Evolutionary conservation across 2,797 vertebrate genomes (phyloP), one percentile per base, ranked within the genome.

Genomic region (Schizopygopsis malacanthus): DNA sequence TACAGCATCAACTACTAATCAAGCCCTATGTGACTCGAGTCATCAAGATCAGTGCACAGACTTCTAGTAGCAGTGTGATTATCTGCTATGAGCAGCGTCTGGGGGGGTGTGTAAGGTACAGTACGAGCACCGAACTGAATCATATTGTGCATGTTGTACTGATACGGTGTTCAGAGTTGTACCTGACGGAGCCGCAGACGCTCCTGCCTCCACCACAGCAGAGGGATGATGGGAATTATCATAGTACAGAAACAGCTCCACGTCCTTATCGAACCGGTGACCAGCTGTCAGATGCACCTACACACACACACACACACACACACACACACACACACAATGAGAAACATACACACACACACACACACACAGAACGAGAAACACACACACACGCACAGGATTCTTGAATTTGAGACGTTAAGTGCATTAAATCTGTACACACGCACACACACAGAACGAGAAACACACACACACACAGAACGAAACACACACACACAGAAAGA

Each of bases 171-270:
- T 33, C 61, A 33, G 25, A 11, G 10, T 0, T 70, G 1, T 83
- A 97, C 96, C 96, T 89, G 93, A 37, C 41, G 91, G 52, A 13
- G 90, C 90, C 33, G 89, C 90, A 9, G 92, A 77, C 81, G 88
- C 88, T 83, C 93, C 94, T 75, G 89, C 89, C 91, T 97, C 97
- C 89, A 97, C 92, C 75, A 95, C 87, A 67, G 95, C 95, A 52
- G 93, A 93, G 85, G 96, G 96, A 75, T 90, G 90, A 80, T 96
- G 95, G 77, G 94, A 88, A 0, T 96, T 94, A 81, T 90, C 90
- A 87, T 96, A 97, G 92, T 96, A 97, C 76, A 96, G 91, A 90
- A 97, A 89, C 70, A 97, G 89, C 52, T 96, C 95, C 54, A 98
- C 93, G 69, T 97, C 96, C 70, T 91, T 92, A 88, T 97, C 96